Evolutionary conservation across 2,797 vertebrate species (phyloP).

Genomic region (Fundulus diaphanus): DNA sequence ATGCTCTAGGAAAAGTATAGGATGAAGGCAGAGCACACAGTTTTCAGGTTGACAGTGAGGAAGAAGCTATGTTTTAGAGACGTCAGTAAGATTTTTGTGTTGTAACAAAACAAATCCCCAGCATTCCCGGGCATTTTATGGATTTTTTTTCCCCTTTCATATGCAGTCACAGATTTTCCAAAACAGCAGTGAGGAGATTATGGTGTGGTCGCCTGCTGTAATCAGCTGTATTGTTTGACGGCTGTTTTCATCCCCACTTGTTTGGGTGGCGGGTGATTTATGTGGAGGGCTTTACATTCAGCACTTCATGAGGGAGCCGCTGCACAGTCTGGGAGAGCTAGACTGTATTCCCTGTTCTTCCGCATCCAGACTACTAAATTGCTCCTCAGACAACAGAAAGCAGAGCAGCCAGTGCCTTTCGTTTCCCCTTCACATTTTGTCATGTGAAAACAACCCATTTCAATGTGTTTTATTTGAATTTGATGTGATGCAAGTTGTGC

Average conservation of each 20-base stretch:
- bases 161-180: constrained; percentile 34
- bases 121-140: background rate
- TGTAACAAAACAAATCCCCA: constrained; percentile 13
- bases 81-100: constrained; percentile 15
- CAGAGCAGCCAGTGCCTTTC: constrained; percentile 8
- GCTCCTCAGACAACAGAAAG: constrained; percentile 56
- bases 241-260: constrained; percentile 56
- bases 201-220: constrained; percentile 53
- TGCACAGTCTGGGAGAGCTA: constrained; percentile 53
- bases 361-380: constrained; percentile 52
- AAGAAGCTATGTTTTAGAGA: constrained; percentile 34
- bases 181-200: constrained; percentile 30
- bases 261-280: constrained; percentile 72
- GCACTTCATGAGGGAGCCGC: constrained; percentile 55
- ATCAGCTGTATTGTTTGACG: constrained; percentile 67
- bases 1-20: constrained; percentile 53
- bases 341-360: constrained; percentile 61
- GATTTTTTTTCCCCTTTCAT: constrained; percentile 5
- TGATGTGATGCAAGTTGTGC: background rate
- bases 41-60: constrained; percentile 54
- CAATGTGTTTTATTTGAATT: background rate
- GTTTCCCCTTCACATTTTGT: background rate
- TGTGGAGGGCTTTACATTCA: constrained; percentile 57
- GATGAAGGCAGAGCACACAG: constrained; percentile 31
- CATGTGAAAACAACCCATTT: background rate